Evolutionary conservation across 92 coral and sea anemone genomes (phyloP).

Genomic region (Epizoanthus illoricatus): DNA sequence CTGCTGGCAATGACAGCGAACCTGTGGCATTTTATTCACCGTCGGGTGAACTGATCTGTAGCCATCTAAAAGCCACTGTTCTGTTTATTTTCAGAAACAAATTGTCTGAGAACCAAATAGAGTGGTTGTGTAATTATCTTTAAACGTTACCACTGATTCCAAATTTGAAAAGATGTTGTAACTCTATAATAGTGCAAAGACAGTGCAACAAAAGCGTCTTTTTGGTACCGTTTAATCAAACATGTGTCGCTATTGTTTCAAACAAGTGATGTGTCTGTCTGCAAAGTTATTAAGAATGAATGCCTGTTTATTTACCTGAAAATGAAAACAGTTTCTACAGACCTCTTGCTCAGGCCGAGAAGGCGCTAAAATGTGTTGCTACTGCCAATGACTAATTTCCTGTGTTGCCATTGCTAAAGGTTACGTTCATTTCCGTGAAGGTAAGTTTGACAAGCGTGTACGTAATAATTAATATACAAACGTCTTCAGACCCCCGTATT

Average conservation of each 20-base stretch:
- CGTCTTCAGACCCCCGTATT: too few relatives aligned
- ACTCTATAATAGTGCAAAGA: not conserved
- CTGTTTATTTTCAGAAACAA: too few relatives aligned
- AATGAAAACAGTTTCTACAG: not conserved
- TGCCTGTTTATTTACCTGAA: not conserved
- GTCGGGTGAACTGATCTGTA: too few relatives aligned
- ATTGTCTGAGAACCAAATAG: too few relatives aligned
- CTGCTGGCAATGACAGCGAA: too few relatives aligned
- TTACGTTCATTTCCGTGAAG: not conserved
- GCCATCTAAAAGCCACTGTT: too few relatives aligned
- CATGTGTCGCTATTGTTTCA: not conserved
- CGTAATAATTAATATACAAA: too few relatives aligned
- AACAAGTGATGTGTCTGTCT: not conserved
- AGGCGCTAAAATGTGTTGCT: not conserved
- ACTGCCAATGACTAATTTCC: not conserved
- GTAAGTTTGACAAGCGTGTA: not conserved
- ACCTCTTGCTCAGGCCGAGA: not conserved
- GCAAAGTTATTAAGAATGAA: not conserved
- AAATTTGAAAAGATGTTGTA: not conserved
- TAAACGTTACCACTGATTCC: not conserved
- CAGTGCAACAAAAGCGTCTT: not conserved
- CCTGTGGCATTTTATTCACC: too few relatives aligned
- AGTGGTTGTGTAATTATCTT: too few relatives aligned
- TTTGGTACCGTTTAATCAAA: constrained; percentile 1
- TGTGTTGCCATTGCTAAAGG: too few relatives aligned